A percentile compares a stretch with the other conserved stretches of the same genome.
These are phyloP conservation scores for Acanthopleura granulata DNA, from an alignment of 2,888 invertebrate genomes.

Conservation along the genomic window DNA sequence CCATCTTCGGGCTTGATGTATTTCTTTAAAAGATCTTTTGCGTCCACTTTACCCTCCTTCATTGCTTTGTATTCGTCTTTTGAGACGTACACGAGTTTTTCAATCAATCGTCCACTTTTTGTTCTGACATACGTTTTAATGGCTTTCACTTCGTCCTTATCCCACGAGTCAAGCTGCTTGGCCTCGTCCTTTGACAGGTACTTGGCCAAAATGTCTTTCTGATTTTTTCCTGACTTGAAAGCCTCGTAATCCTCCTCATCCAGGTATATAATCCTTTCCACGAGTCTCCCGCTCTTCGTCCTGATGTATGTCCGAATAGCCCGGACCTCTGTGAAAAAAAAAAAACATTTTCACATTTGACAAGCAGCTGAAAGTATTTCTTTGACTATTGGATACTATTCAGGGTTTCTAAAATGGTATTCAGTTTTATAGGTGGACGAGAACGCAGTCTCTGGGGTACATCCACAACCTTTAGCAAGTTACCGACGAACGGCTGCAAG, in stretches of 20 bases:
- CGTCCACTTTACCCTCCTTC: conserved; percentile 36
- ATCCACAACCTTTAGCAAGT: no score
- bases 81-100: conserved; percentile 48
- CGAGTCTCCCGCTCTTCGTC: conserved; percentile 66
- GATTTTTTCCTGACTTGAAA: conserved; percentile 61
- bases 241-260: conserved; percentile 65
- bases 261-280: conserved; percentile 64
- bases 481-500: no score
- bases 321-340: conserved; percentile 46
- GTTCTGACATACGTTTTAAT: conserved; percentile 49
- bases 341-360: not conserved
- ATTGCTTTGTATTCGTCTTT: conserved; percentile 46
- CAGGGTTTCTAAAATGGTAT: no score
- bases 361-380: not conserved
- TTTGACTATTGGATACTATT: no score
- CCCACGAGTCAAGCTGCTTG: conserved; percentile 62
- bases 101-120: conserved; percentile 46
- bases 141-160: conserved; percentile 59
- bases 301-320: conserved; percentile 67
- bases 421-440: no score
- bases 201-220: conserved; percentile 48
- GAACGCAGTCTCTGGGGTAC: no score
- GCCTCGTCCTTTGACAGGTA: conserved; percentile 65
- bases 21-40: conserved; percentile 48
- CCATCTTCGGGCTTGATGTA: conserved; percentile 56